Percentiles rank a stretch among this genome's conserved stretches.
Conservation (phyloP, 2,797 vertebrate genomes). For the Selene dorsalis region DNA sequence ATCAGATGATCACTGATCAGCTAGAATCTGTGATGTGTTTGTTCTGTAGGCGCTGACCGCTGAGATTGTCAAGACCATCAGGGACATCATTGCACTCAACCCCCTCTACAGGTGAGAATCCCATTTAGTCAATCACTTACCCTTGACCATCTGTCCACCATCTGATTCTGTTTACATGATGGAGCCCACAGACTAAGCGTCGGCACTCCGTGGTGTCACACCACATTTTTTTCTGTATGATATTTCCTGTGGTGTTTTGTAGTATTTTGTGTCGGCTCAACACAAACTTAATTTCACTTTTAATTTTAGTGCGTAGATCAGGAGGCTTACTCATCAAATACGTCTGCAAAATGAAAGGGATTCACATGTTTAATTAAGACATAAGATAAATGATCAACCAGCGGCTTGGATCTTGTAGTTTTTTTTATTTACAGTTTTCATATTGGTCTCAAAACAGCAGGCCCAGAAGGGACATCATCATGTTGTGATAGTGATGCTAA, state of each 20-base stretch:
- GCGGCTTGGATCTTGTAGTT: neutral
- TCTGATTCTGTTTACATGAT: neutral
- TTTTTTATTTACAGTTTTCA: neutral
- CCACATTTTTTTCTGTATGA: neutral
- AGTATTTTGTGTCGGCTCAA: too few species aligned
- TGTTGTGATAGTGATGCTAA: neutral
- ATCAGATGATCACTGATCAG: too few species aligned
- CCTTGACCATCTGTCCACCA: neutral
- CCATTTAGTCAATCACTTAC: neutral
- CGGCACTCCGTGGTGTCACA: too few species aligned
- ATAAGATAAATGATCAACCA: neutral
- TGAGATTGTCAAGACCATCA: slow-evolving; percentile 98
- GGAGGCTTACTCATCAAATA: too few species aligned
- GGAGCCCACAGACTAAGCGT: too few species aligned
- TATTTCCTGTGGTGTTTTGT: neutral
- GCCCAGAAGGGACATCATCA: neutral
- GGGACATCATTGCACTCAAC: slow-evolving; percentile 98
- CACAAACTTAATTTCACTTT: too few species aligned
- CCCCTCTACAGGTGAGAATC: slow-evolving; percentile 91
- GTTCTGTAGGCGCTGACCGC: slow-evolving; percentile 90
- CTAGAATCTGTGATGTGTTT: neutral
- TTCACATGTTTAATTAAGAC: neutral
- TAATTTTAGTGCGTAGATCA: too few species aligned
- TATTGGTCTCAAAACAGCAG: neutral
- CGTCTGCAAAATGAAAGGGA: too few species aligned